Evolutionary conservation across 2,888 invertebrate genomes (phyloP).

Genomic region (Alcis repandata): DNA sequence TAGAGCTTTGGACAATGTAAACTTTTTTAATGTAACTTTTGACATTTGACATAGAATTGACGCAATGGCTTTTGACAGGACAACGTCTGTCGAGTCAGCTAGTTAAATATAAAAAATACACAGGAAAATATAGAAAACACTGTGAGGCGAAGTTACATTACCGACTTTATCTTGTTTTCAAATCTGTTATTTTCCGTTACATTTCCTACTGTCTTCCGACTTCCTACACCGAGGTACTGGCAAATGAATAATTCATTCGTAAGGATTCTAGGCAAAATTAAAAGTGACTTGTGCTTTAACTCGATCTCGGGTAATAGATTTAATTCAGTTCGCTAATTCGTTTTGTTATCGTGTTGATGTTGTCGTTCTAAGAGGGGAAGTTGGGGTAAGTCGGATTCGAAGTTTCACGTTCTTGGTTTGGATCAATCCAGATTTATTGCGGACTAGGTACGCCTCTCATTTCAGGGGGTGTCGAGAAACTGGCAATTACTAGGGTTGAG

Average conservation of each 20-base stretch:
- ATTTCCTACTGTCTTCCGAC: neutral
- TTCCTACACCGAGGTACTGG: conserved; percentile 35
- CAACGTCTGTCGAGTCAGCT: too few relatives aligned
- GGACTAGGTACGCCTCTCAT: neutral
- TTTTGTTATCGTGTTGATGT: conserved; percentile 47
- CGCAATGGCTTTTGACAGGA: too few relatives aligned
- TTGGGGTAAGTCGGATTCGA: conserved; percentile 15
- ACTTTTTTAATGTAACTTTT: too few relatives aligned
- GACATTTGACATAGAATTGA: too few relatives aligned
- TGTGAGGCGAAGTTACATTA: too few relatives aligned
- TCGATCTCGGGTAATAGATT: conserved; percentile 50
- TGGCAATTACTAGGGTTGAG: too few relatives aligned
- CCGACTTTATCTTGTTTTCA: too few relatives aligned
- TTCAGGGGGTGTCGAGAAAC: too few relatives aligned
- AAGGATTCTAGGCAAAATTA: conserved; percentile 55
- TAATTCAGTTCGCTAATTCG: conserved; percentile 41
- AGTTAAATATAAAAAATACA: too few relatives aligned
- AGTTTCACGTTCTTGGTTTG: conserved; percentile 5
- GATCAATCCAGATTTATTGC: neutral
- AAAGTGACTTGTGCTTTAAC: conserved; percentile 49
- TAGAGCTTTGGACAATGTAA: too few relatives aligned
- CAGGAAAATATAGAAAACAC: too few relatives aligned
- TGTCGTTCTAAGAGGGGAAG: conserved; percentile 11
- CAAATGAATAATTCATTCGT: conserved; percentile 58
- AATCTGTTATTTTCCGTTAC: neutral